Conservation (phyloP, 2,888 invertebrate species). For the Lamproptera curius region DNA sequence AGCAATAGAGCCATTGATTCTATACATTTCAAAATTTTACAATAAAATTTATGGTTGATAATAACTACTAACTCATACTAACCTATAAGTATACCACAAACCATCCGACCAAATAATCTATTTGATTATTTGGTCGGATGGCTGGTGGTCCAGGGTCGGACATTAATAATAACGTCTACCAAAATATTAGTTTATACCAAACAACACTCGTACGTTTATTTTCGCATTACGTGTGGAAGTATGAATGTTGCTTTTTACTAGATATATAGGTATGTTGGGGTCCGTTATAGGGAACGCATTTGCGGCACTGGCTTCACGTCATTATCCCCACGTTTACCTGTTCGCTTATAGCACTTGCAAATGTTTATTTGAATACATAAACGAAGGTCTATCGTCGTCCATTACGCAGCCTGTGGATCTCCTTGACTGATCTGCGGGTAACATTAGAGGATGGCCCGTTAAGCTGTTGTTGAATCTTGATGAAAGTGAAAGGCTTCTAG, state of each 20-base stretch:
- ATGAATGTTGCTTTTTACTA: slow-evolving; percentile 14
- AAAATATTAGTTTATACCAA: no score
- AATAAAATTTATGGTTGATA: no score
- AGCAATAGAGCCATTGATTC: no score
- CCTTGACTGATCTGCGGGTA: slow-evolving; percentile 37
- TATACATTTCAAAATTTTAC: no score
- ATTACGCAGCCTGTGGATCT: slow-evolving; percentile 39
- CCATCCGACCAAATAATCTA: no score
- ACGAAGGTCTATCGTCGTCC: slow-evolving; percentile 46
- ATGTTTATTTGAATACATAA: slow-evolving; percentile 55
- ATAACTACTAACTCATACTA: no score
- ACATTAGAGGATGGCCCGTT: slow-evolving; percentile 36
- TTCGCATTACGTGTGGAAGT: slow-evolving; percentile 6
- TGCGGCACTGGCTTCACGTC: slow-evolving; percentile 47
- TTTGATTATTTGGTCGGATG: no score
- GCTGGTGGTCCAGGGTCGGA: no score
- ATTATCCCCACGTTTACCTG: slow-evolving; percentile 55
- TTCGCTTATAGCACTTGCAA: slow-evolving; percentile 51
- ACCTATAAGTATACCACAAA: no score
- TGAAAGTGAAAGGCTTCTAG: slow-evolving; percentile 47
- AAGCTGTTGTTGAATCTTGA: slow-evolving; percentile 40
- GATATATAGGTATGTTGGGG: slow-evolving; percentile 25
- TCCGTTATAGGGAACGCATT: slow-evolving; percentile 64
- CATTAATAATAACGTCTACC: no score
- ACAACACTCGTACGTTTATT: slow-evolving; percentile 1